phyloP scores from a whole-genome alignment of 1,140 invertebrate genomes.

The Diploscapter pachys region DNA sequence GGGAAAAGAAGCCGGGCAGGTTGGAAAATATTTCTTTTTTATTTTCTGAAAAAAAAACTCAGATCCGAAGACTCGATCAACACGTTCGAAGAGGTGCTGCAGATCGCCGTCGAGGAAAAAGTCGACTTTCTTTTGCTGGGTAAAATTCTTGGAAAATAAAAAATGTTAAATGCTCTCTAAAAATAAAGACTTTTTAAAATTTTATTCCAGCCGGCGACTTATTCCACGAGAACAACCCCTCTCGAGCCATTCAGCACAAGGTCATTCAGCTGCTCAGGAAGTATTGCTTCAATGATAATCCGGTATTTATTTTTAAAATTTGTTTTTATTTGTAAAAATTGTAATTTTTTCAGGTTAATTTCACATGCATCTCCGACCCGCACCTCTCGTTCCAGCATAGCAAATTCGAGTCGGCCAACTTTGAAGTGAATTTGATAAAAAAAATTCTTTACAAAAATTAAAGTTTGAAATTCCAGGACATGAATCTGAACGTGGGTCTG shows the following conservation, averaged over 20 bases:
- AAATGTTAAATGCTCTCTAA: not conserved
- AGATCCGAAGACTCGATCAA: constrained; percentile 81
- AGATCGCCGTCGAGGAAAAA: constrained; percentile 73
- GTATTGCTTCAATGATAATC: constrained; percentile 67
- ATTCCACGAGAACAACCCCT: constrained; percentile 82
- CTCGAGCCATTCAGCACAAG: constrained; percentile 71
- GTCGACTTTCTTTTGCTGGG: constrained; percentile 63
- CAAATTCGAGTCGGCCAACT: constrained; percentile 75
- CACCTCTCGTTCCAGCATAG: constrained; percentile 67
- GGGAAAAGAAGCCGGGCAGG: constrained; percentile 71
- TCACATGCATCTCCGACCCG: constrained; percentile 75
- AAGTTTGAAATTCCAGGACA: constrained; percentile 65
- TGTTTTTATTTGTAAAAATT: constrained; percentile 6
- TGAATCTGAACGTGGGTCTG: constrained; percentile 83
- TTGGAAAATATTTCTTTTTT: too few species aligned
- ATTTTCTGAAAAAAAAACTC: too few species aligned
- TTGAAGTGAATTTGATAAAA: constrained; percentile 63
- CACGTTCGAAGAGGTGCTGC: constrained; percentile 91
- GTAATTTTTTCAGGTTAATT: not conserved
- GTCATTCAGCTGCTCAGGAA: constrained; percentile 75
- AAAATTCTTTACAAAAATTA: not conserved
- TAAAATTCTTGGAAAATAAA: constrained; percentile 27
- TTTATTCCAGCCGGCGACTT: constrained; percentile 83
- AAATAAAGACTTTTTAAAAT: too few species aligned
- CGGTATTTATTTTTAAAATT: constrained; percentile 66